Evolutionary conservation across 1,140 invertebrate genomes (phyloP).

Genomic region (Bombus waltoni): DNA sequence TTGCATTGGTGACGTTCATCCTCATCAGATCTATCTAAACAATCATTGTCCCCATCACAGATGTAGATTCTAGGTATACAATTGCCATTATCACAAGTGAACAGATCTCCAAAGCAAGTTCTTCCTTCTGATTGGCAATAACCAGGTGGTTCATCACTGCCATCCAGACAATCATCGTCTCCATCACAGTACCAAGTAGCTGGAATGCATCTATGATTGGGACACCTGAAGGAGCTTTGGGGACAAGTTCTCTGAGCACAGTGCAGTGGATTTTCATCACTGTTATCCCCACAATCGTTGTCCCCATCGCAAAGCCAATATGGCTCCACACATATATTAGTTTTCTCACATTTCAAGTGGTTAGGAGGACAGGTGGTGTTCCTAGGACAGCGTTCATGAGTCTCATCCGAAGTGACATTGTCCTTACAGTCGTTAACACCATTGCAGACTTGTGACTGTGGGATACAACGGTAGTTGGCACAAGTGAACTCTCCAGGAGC

Average conservation of each 20-base stretch:
- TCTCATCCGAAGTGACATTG: slow-evolving; percentile 95
- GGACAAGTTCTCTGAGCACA: slow-evolving; percentile 95
- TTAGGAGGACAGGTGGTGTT: slow-evolving; percentile 94
- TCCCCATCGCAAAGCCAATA: slow-evolving; percentile 97
- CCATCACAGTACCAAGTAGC: slow-evolving; percentile 97
- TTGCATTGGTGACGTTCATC: slow-evolving; percentile 95
- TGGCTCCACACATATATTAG: slow-evolving; percentile 97
- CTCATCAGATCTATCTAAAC: slow-evolving; percentile 96
- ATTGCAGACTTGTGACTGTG: slow-evolving; percentile 94
- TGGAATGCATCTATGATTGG: slow-evolving; percentile 93
- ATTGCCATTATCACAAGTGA: slow-evolving; percentile 98
- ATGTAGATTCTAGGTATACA: slow-evolving; percentile 98
- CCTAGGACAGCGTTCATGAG: slow-evolving; percentile 91
- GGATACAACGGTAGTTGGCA: slow-evolving; percentile 94
- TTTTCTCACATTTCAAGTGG: slow-evolving; percentile 95
- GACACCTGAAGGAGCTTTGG: slow-evolving; percentile 94
- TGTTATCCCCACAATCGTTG: slow-evolving; percentile 98
- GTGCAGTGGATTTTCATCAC: slow-evolving; percentile 95
- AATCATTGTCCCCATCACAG: slow-evolving; percentile 98
- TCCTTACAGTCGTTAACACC: slow-evolving; percentile 98
- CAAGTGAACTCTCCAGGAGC: slow-evolving; percentile 97
- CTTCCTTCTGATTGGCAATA: slow-evolving; percentile 97
- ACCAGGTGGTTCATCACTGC: slow-evolving; percentile 94
- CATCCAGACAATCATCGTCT: slow-evolving; percentile 95
- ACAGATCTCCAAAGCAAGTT: slow-evolving; percentile 97